Evolutionary conservation across 2,888 invertebrate genomes (phyloP).

Genomic region (Cantharis rustica): DNA sequence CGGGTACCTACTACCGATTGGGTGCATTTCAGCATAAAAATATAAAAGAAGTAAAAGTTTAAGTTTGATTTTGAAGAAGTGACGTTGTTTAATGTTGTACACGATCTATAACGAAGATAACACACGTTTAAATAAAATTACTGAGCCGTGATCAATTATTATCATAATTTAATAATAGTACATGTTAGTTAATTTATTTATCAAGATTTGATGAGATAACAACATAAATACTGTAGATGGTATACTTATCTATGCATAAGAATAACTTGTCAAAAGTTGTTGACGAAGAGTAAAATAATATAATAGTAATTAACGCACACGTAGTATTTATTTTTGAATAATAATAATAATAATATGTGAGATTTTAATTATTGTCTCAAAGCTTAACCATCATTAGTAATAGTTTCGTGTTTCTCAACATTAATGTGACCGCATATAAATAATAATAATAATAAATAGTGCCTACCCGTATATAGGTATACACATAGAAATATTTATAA

Average conservation of each 20-base stretch:
- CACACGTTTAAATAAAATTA: neutral
- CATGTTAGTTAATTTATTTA: neutral
- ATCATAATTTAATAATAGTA: neutral
- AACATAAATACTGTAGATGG: neutral
- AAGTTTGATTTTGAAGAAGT: neutral
- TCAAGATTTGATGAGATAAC: neutral
- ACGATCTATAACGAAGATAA: neutral
- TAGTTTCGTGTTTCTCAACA: neutral
- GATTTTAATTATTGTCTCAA: neutral
- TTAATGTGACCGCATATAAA: neutral
- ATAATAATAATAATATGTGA: too few species aligned
- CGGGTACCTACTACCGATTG: too few species aligned
- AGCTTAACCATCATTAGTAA: neutral
- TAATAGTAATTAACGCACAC: neutral
- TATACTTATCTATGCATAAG: neutral
- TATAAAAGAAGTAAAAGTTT: neutral
- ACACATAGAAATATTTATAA: neutral
- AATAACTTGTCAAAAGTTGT: neutral
- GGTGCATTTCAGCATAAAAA: too few species aligned
- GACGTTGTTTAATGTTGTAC: neutral
- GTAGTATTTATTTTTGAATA: neutral
- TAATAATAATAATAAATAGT: neutral
- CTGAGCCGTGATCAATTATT: conserved; percentile 1
- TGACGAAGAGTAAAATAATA: neutral
- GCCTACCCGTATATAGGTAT: neutral